A percentile compares a stretch with the other conserved stretches of the same genome.
Evolutionary conservation across 2,113 vertebrate species (phyloP).

Genomic region (Vulpes vulpes): DNA sequence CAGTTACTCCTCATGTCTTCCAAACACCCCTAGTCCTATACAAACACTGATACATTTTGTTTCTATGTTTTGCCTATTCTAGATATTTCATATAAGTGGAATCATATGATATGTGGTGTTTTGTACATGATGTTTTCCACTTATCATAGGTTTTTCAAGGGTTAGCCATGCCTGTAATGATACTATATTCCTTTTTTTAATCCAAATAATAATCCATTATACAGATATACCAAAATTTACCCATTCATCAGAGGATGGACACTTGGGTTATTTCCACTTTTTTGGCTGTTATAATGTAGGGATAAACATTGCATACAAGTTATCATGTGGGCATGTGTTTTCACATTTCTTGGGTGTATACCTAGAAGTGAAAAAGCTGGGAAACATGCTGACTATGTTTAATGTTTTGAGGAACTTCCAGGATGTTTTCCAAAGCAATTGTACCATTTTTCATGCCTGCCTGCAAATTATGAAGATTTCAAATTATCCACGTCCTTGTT

Average conservation of each 20-base stretch:
- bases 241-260: background rate
- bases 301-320: background rate
- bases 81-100: background rate
- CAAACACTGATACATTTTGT: background rate
- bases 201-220: background rate
- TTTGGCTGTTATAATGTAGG: background rate
- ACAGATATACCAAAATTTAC: background rate
- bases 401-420: background rate
- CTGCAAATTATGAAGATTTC: background rate
- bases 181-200: background rate
- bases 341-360: background rate
- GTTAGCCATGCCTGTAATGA: background rate
- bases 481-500: background rate
- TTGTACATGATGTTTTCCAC: background rate
- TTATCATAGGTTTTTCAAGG: background rate
- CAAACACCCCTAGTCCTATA: background rate
- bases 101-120: background rate
- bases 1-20: background rate
- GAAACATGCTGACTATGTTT: background rate
- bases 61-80: background rate
- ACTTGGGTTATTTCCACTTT: background rate
- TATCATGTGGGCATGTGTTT: background rate
- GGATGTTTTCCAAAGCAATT: background rate
- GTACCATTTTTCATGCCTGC: background rate
- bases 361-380: background rate